These are phyloP conservation scores for Euwallacea fornicatus DNA, from an alignment of 1,140 invertebrate species.

Conservation along the genomic window DNA sequence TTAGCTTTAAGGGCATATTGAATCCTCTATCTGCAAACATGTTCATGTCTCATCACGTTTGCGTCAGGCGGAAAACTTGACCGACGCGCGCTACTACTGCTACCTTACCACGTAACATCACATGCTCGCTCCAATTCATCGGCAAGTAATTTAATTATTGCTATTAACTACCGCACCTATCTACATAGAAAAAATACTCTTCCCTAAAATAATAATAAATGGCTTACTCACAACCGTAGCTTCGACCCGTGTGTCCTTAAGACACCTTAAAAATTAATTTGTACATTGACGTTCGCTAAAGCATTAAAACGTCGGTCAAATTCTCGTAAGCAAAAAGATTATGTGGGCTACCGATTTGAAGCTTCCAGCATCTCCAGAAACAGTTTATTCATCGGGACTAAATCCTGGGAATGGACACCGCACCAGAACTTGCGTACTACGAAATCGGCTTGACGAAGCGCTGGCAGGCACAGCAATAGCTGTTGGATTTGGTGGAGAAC, in stretches of 20 bases:
- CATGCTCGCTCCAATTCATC: not conserved
- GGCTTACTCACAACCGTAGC: not conserved
- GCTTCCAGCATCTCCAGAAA: slow-evolving; percentile 96
- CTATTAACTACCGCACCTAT: not conserved
- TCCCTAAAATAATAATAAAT: not conserved
- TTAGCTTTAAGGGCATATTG: no score
- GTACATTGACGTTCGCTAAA: not conserved
- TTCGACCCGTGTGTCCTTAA: not conserved
- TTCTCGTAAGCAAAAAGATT: not conserved
- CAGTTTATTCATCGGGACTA: slow-evolving; percentile 93
- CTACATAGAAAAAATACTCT: not conserved
- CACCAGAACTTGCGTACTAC: slow-evolving; percentile 90
- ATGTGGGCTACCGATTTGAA: slow-evolving; percentile 58
- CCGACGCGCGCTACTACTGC: no score
- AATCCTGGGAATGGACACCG: slow-evolving; percentile 80
- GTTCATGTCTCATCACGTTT: no score
- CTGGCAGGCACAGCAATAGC: slow-evolving; percentile 84
- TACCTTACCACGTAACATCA: slow-evolving; percentile 5
- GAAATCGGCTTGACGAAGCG: slow-evolving; percentile 85
- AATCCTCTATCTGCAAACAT: no score
- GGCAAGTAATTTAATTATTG: not conserved
- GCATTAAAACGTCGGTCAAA: not conserved
- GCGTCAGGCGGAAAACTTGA: no score
- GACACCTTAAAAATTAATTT: slow-evolving; percentile 3
- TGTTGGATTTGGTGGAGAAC: slow-evolving; percentile 75